Percentiles rank a stretch among this genome's conserved stretches.
phyloP scores from a whole-genome alignment of 1,140 invertebrate species.

The Drosophila sp. region DNA sequence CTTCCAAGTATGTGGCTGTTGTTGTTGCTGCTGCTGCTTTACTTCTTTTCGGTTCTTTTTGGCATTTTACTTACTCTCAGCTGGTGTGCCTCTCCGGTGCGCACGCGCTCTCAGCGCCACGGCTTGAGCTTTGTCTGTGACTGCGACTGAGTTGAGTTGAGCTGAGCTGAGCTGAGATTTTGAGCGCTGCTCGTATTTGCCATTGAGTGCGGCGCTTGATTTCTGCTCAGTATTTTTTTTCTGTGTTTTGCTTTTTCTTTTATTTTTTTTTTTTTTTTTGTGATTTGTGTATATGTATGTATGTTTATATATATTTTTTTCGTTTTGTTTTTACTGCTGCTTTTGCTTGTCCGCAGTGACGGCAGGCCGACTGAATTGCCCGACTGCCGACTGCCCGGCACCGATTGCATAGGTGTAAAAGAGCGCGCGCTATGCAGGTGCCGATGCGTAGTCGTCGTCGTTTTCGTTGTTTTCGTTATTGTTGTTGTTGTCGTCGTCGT shows the following conservation, averaged over 20 bases:
- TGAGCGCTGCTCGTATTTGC: slow-evolving; percentile 41
- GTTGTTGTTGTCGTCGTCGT: slow-evolving; percentile 17
- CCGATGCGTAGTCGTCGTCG: slow-evolving; percentile 53
- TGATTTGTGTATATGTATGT: slow-evolving; percentile 27
- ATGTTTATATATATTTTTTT: slow-evolving; percentile 32
- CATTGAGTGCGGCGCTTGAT: slow-evolving; percentile 64
- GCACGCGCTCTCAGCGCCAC: slow-evolving; percentile 49
- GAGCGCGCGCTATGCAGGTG: slow-evolving; percentile 77
- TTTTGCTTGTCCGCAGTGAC: slow-evolving; percentile 18
- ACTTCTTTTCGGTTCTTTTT: slow-evolving; percentile 38
- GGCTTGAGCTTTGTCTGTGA: slow-evolving; percentile 43
- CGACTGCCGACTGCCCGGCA: slow-evolving; percentile 33
- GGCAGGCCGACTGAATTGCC: slow-evolving; percentile 18
- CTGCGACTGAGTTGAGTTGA: too few species aligned
- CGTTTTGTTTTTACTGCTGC: slow-evolving; percentile 22
- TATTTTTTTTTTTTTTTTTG: slow-evolving; percentile 22
- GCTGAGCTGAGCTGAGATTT: too few species aligned
- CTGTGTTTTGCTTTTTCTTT: slow-evolving; percentile 19
- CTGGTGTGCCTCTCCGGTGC: slow-evolving; percentile 42
- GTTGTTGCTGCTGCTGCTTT: slow-evolving; percentile 35
- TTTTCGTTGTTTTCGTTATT: slow-evolving; percentile 31
- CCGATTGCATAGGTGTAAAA: slow-evolving; percentile 69
- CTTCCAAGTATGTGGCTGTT: slow-evolving; percentile 50
- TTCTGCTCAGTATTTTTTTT: slow-evolving; percentile 49
- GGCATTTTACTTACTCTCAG: slow-evolving; percentile 40